Conservation (phyloP, 2,113 vertebrate genomes). For the Laterallus jamaicensis region DNA sequence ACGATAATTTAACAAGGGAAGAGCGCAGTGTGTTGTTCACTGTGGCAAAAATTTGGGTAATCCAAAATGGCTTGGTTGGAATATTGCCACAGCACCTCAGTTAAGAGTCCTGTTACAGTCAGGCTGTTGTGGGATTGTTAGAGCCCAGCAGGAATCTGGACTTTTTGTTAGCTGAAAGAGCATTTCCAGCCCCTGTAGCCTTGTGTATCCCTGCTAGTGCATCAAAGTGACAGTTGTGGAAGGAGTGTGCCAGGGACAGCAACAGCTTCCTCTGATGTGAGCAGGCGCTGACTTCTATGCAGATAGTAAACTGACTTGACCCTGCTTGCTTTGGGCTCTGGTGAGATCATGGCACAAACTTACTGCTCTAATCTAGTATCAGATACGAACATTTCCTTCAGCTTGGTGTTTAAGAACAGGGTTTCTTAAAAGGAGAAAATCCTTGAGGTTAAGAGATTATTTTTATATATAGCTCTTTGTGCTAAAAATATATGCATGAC, state of each 20-base stretch:
- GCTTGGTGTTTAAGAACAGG: not conserved
- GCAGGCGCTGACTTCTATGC: not conserved
- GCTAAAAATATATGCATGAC: not conserved
- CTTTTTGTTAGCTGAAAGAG: not conserved
- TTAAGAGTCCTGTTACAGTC: not conserved
- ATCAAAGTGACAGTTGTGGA: not conserved
- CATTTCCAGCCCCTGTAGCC: not conserved
- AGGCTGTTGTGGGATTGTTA: not conserved
- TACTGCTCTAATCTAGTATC: not conserved
- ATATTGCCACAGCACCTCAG: not conserved
- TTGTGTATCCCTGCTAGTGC: not conserved
- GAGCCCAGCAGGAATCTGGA: not conserved
- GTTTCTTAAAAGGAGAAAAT: slow-evolving; percentile 3
- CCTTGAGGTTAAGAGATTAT: not conserved
- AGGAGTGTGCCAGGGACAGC: not conserved
- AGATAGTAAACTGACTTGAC: not conserved
- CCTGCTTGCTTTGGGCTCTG: not conserved
- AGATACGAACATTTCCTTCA: not conserved
- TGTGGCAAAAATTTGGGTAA: not conserved
- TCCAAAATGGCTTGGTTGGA: not conserved
- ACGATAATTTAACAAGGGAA: not conserved
- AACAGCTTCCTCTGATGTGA: not conserved
- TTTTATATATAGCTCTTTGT: not conserved
- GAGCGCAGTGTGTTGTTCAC: not conserved
- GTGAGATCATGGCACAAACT: not conserved